Evolutionary conservation across 2,797 vertebrate genomes (phyloP), one percentile per base, ranked within the genome.

Genomic region (Falco naumanni): DNA sequence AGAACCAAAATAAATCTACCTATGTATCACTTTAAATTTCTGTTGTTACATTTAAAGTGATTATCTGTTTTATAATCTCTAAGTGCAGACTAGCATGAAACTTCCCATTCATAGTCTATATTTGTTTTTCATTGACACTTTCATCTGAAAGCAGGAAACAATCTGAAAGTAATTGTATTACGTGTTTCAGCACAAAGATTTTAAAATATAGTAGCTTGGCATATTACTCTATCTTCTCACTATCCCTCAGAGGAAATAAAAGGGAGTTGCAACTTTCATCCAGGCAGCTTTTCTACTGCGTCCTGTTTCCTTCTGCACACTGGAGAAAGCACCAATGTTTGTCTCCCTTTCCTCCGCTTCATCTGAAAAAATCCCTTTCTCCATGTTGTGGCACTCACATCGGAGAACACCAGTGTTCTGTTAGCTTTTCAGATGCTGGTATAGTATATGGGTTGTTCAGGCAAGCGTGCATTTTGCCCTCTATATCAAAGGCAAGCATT

Each of bases 281-380:
- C 93, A 87, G 51, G 72, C 94, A 91, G 93, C 96, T 97, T 97
- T 97, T 84, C 79, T 88, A 63, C 93, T 70, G 51, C 93, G 90
- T 97, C 97, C 97, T 97, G 88, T 97, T 98, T 97, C 95, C 97
- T 96, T 97, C 96, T 88, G 57, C 64, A 25, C 16, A 1, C 84
- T 51, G 51, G 89, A 92, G 88, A 94, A 87, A 97, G 89, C 85
- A 39, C 72, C 33, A 11, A 87, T 19, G 25, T 75, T 64, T 9
- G 31, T 75, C 56, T 95, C 64, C 61, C 54, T 95, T 93, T 92
- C 89, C 84, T 90, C 51, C 3, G 1, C 72, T 76, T 95, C 45
- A 63, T n/a, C 15, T 47, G 92, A 80, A 53, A 74, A 84, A 90
- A 87, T 86, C 34, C 9, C 1, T 0, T 72, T 89, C 47, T 75